These are phyloP conservation scores for Drosophila falleni DNA, from an alignment of 2,888 invertebrate species.

Conservation along the genomic window DNA sequence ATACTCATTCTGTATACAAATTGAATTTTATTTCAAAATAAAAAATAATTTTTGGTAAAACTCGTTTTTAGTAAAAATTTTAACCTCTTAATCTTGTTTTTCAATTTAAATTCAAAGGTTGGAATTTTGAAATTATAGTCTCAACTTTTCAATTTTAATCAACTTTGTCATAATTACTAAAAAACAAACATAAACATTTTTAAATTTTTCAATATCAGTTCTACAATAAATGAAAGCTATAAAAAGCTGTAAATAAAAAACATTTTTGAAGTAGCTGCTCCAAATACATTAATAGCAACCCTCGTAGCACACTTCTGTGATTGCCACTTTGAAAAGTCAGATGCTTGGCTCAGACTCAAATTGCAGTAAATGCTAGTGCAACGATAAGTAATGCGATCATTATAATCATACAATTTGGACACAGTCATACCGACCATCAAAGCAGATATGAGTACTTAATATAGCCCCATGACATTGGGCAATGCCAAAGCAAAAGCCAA, in stretches of 20 bases:
- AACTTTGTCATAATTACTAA: no score
- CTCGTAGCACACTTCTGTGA: conserved; percentile 19
- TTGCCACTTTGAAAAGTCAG: conserved; percentile 16
- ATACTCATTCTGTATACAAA: no score
- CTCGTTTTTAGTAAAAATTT: no score
- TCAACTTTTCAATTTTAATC: no score
- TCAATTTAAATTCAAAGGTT: no score
- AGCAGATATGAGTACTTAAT: conserved; percentile 17
- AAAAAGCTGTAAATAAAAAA: neutral
- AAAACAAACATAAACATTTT: no score
- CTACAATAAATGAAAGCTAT: neutral
- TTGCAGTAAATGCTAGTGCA: conserved; percentile 44
- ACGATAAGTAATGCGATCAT: conserved; percentile 58
- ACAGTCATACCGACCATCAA: conserved; percentile 18
- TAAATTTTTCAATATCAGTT: no score
- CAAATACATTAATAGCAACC: neutral
- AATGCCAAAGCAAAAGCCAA: conserved; percentile 16
- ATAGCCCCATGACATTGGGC: conserved; percentile 18
- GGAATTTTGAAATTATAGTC: no score
- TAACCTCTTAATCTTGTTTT: no score
- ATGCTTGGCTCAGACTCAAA: conserved; percentile 43
- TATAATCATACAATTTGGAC: conserved; percentile 65
- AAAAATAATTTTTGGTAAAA: no score
- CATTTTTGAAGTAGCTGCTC: neutral
- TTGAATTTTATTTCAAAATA: no score